Evolutionary conservation across 1,140 invertebrate species (phyloP).

Genomic region (Augochlora pura): DNA sequence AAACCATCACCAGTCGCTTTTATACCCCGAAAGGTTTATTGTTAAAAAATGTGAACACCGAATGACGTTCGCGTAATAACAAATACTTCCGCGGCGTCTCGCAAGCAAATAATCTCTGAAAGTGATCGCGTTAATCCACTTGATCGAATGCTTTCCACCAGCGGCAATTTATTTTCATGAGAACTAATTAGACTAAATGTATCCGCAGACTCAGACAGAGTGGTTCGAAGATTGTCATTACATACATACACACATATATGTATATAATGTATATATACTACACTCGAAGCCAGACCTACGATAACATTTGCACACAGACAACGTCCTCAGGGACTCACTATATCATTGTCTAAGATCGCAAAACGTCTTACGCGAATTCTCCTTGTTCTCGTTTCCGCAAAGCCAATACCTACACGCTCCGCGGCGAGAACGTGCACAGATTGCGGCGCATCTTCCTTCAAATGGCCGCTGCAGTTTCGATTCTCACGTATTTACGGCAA

Average conservation of each 20-base stretch:
- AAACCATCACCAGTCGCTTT: too few relatives aligned
- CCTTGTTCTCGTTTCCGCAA: conserved; percentile 42
- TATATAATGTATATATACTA: too few relatives aligned
- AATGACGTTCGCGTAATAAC: too few relatives aligned
- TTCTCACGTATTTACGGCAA: too few relatives aligned
- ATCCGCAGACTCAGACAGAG: neutral
- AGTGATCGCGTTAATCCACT: neutral
- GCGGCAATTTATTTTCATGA: neutral
- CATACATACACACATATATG: too few relatives aligned
- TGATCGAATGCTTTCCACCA: neutral
- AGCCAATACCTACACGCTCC: conserved; percentile 19
- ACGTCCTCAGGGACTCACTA: neutral
- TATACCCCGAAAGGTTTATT: too few relatives aligned
- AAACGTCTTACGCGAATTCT: conserved; percentile 32
- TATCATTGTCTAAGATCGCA: conserved; percentile 30
- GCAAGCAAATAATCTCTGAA: neutral
- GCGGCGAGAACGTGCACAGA: conserved; percentile 23
- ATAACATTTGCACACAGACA: conserved; percentile 18
- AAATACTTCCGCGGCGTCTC: too few relatives aligned
- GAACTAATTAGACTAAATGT: conserved; percentile 1
- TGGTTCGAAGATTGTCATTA: conserved; percentile 15
- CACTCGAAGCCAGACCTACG: conserved; percentile 5
- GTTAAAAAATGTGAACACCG: too few relatives aligned
- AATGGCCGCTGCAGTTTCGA: too few relatives aligned
- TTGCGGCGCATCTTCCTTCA: neutral